These are phyloP conservation scores for Drosophila nigromelanica DNA, from an alignment of 1,140 invertebrate species.

Conservation along the genomic window DNA sequence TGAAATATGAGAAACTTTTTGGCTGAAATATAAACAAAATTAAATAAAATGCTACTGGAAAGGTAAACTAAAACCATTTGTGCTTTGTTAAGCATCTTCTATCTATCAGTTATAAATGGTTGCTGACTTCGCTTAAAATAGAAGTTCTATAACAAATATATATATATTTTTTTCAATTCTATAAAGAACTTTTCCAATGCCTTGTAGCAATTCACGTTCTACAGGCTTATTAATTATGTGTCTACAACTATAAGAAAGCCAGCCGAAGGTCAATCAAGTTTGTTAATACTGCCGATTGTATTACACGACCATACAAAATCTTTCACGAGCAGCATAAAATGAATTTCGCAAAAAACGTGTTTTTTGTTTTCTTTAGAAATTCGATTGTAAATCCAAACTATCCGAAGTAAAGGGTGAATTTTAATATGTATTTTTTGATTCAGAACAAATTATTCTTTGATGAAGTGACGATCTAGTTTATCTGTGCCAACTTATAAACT, in stretches of 20 bases:
- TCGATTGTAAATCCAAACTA: background rate
- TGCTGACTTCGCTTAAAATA: background rate
- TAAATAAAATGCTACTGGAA: background rate
- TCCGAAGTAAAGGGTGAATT: slow-evolving; percentile 11
- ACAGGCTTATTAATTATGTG: slow-evolving; percentile 12
- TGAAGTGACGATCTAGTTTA: slow-evolving; percentile 2
- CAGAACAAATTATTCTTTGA: slow-evolving; percentile 2
- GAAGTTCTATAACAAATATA: slow-evolving; percentile 7
- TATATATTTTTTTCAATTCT: background rate
- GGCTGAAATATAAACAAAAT: too few species aligned
- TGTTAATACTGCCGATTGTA: slow-evolving; percentile 21
- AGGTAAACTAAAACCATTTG: background rate
- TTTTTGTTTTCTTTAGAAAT: background rate
- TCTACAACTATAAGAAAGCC: slow-evolving; percentile 17
- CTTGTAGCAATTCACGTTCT: slow-evolving; percentile 1
- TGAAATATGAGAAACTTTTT: background rate
- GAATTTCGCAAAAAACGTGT: slow-evolving; percentile 10
- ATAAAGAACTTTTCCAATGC: background rate
- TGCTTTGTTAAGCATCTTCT: background rate
- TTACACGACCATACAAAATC: slow-evolving; percentile 18
- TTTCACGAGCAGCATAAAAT: background rate
- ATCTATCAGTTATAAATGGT: slow-evolving; percentile 15
- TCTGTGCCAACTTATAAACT: slow-evolving; percentile 9
- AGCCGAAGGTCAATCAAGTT: slow-evolving; percentile 35
- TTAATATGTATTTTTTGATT: background rate